phyloP scores from a whole-genome alignment of 1,140 invertebrate species.

The Apolygus lucorum region DNA sequence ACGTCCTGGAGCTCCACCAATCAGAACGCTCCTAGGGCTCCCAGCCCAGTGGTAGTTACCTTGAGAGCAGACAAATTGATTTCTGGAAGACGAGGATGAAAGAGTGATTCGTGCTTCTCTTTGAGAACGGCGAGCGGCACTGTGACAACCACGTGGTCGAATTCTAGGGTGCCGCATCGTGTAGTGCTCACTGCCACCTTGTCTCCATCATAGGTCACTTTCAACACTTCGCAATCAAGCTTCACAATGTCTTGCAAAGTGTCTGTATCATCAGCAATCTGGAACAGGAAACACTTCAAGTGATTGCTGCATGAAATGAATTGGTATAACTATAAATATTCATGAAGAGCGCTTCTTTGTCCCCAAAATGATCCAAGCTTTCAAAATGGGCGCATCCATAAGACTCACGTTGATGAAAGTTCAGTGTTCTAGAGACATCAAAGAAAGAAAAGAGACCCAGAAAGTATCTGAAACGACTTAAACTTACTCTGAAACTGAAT shows the following conservation, averaged over 20 bases:
- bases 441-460: no score
- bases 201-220: conserved; percentile 41
- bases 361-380: neutral
- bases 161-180: conserved; percentile 47
- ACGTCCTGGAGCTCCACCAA: no score
- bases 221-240: conserved; percentile 43
- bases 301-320: neutral
- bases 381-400: neutral
- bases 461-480: no score
- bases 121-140: conserved; percentile 60
- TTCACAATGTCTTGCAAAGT: conserved; percentile 36
- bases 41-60: no score
- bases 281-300: neutral
- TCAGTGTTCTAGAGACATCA: no score
- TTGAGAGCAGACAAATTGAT: conserved; percentile 52
- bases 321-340: neutral
- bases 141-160: conserved; percentile 59
- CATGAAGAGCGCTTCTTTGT: neutral
- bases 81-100: conserved; percentile 50
- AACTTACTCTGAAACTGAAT: no score
- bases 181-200: conserved; percentile 43
- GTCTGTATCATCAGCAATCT: neutral
- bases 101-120: conserved; percentile 44
- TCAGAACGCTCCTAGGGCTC: no score
- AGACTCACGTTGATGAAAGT: no score